Evolutionary conservation across 1,140 invertebrate genomes (phyloP).

Genomic region (Arion vulgaris): DNA sequence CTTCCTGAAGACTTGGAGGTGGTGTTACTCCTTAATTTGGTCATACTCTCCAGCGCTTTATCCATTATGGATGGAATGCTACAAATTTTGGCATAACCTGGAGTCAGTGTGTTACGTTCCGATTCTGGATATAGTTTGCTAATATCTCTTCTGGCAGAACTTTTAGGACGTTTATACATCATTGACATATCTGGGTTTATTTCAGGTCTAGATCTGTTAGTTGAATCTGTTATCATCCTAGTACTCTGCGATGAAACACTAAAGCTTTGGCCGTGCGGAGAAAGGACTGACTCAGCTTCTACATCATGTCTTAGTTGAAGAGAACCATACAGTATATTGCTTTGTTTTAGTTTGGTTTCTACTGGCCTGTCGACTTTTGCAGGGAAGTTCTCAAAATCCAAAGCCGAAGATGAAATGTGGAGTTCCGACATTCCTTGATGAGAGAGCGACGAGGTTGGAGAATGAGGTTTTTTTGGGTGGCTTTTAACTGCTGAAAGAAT

Average conservation of each 20-base stretch:
- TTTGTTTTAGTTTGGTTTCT: not conserved
- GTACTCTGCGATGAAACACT: not conserved
- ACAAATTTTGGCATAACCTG: constrained; percentile 40
- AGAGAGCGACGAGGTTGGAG: not conserved
- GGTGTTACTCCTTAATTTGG: not conserved
- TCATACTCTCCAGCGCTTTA: not conserved
- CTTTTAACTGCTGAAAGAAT: not conserved
- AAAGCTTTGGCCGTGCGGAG: constrained; percentile 12
- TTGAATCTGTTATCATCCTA: not conserved
- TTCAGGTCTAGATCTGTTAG: not conserved
- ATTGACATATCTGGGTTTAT: not conserved
- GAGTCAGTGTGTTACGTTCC: not conserved
- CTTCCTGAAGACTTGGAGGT: not conserved
- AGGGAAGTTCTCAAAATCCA: not conserved
- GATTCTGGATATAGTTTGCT: not conserved
- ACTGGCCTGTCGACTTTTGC: not conserved
- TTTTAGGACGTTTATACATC: not conserved
- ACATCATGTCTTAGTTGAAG: not conserved
- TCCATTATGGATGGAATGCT: constrained; percentile 26
- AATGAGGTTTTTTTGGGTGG: not conserved
- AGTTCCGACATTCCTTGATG: not conserved
- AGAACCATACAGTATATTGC: constrained; percentile 6
- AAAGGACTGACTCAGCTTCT: not conserved
- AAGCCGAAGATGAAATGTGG: not conserved
- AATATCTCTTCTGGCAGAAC: not conserved